These are phyloP conservation scores for Agrypnus murinus DNA, from an alignment of 2,888 invertebrate genomes.

Conservation along the genomic window DNA sequence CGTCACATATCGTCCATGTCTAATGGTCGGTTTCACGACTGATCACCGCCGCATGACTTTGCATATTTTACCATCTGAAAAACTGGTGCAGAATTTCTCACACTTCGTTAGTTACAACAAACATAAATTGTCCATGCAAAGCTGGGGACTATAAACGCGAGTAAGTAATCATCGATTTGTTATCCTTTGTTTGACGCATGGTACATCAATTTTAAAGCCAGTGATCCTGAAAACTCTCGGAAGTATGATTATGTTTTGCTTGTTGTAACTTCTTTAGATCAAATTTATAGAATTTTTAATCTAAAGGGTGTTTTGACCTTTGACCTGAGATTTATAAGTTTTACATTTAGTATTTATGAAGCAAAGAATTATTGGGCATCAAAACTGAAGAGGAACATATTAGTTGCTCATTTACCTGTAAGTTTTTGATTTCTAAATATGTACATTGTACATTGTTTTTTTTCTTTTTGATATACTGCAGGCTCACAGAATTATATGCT, in stretches of 20 bases:
- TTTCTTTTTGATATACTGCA: too few relatives aligned
- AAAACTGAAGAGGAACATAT: too few relatives aligned
- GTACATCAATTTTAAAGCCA: slow-evolving; percentile 52
- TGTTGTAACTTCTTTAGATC: background rate
- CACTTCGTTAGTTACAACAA: slow-evolving; percentile 69
- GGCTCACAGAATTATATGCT: too few relatives aligned
- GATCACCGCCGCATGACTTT: slow-evolving; percentile 61
- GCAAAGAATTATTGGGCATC: too few relatives aligned
- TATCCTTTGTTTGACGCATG: slow-evolving; percentile 59
- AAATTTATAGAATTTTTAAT: too few relatives aligned
- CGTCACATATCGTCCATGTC: slow-evolving; percentile 60
- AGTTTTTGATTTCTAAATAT: too few relatives aligned
- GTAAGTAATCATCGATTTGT: slow-evolving; percentile 62
- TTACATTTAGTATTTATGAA: too few relatives aligned
- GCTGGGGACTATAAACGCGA: slow-evolving; percentile 52
- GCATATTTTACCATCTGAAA: slow-evolving; percentile 53
- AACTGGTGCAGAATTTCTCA: slow-evolving; percentile 66
- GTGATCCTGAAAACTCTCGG: slow-evolving; percentile 41
- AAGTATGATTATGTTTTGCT: background rate
- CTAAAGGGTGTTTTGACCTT: too few relatives aligned
- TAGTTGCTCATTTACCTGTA: too few relatives aligned
- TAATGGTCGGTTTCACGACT: slow-evolving; percentile 61
- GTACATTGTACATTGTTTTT: too few relatives aligned
- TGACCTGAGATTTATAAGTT: too few relatives aligned
- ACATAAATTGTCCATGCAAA: slow-evolving; percentile 65